Evolutionary conservation across 1,140 invertebrate species (phyloP).

Genomic region (Heliconius eleuchia): DNA sequence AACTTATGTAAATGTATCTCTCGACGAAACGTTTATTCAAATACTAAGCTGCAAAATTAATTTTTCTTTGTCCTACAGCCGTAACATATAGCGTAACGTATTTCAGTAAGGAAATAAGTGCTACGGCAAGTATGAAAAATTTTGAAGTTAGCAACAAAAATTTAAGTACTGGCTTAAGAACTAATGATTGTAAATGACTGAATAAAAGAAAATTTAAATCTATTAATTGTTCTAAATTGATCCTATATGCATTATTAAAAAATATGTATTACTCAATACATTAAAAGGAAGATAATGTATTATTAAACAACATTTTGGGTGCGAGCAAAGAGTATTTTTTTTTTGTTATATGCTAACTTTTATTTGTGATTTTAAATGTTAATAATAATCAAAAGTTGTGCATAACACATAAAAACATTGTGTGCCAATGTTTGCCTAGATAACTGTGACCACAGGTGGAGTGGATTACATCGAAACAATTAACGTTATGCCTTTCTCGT

Average conservation of each 20-base stretch:
- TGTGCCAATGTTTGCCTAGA: too few relatives aligned
- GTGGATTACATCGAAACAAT: too few relatives aligned
- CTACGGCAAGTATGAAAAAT: background rate
- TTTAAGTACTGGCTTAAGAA: background rate
- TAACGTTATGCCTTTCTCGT: too few relatives aligned
- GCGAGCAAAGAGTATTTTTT: too few relatives aligned
- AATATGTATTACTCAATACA: background rate
- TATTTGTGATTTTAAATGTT: background rate
- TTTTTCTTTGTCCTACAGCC: slow-evolving; percentile 37
- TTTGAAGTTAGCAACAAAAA: background rate
- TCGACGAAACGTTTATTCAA: slow-evolving; percentile 43
- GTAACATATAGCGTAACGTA: slow-evolving; percentile 23
- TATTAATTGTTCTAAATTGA: background rate
- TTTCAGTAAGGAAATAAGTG: slow-evolving; percentile 3
- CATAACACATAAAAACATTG: too few relatives aligned
- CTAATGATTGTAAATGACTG: background rate
- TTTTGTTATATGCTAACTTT: background rate
- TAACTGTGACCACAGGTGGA: too few relatives aligned
- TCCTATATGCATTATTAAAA: background rate
- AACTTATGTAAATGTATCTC: slow-evolving; percentile 49
- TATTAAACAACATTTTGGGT: background rate
- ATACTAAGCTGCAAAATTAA: slow-evolving; percentile 46
- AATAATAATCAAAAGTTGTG: too few relatives aligned
- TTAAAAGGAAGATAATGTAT: background rate
- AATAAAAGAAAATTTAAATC: background rate